Percentiles rank a stretch among this genome's conserved stretches.
phyloP scores from a whole-genome alignment of 92 coral and sea anemone genomes.

The Porites evermanni region DNA sequence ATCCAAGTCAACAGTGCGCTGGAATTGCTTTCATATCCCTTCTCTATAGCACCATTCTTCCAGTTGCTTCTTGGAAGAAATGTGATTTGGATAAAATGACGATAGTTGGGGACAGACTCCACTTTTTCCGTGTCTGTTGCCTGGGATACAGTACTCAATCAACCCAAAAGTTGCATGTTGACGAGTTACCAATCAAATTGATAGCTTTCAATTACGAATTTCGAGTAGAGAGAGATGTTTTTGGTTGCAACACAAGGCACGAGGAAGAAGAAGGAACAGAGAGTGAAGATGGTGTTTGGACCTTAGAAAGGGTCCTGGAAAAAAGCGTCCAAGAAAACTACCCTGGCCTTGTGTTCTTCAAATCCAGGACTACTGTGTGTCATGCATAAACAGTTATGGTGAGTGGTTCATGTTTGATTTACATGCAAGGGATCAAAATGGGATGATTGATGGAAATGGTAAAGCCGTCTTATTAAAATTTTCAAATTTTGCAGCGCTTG shows the following conservation, averaged over 20 bases:
- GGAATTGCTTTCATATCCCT: slow-evolving; percentile 4
- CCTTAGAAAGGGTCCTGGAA: slow-evolving; percentile 10
- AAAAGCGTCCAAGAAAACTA: not conserved
- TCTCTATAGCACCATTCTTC: not conserved
- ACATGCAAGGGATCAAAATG: slow-evolving; percentile 3
- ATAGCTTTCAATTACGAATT: not conserved
- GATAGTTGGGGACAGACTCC: not conserved
- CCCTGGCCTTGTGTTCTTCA: not conserved
- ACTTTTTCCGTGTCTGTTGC: not conserved
- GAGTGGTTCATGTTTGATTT: slow-evolving; percentile 26
- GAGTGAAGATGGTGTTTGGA: not conserved
- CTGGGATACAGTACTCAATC: not conserved
- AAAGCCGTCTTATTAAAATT: slow-evolving; percentile 14
- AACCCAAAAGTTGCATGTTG: slow-evolving; percentile 11
- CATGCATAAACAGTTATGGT: slow-evolving; percentile 8
- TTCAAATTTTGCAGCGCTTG: not conserved
- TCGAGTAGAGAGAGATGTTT: not conserved
- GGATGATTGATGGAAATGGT: slow-evolving; percentile 10
- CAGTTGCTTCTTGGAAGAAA: not conserved
- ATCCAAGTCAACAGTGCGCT: not conserved
- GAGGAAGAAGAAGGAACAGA: not conserved
- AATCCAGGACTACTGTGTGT: slow-evolving; percentile 10
- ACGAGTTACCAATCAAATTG: slow-evolving; percentile 2
- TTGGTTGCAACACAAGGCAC: not conserved
- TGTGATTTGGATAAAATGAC: not conserved